Evolutionary conservation across 1,140 invertebrate species (phyloP), one percentile per base, ranked within the genome.

Genomic region (Adelges cooleyi): DNA sequence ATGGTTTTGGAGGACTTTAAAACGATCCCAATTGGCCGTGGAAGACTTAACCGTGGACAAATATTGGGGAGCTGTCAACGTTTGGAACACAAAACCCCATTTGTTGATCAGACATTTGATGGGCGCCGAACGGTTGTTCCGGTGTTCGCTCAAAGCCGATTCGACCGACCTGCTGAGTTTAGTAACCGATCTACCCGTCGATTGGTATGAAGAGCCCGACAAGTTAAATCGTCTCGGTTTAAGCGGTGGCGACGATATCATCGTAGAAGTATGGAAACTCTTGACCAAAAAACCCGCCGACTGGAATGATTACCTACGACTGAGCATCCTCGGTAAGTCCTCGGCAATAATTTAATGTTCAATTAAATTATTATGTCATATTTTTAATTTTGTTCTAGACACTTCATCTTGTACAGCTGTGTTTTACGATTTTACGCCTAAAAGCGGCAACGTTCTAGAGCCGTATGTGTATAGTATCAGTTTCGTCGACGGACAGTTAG

Each of bases 11-110:
- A 62, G 6, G n/a, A 46, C 25, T 48, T 3, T 62, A 2, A 62
- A 62, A 22, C 25, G 5, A n/a, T 9, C 20, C 1, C 42, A 18
- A 15, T 6, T 33, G 11, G 50, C 50, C 10, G 3, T 17, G 15
- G 38, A 44, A 11, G 40, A 62, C 13, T 33, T 62, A 25, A 62
- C 42, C 1, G 17, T 0, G 2, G 62, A 50, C 8, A 72, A 75
- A 62, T 77, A 77, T 68, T 75, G 74, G 73, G 71, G 71, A 38
- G 72, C 75, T 0, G 69, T 74, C 6, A 54, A 66, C 9, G 73
- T 78, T 44, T 75, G 73, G 71, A 62, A 74, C 15, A 72, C 68
- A 27, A 75, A 73, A 68, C 75, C 76, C 50, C 76, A 78, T 42
- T 67, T 74, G 17, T 69, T 77, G 20, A 79, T 78, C 68, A 74